Evolutionary conservation across 1,140 invertebrate genomes (phyloP).

Genomic region (Cydia fagiglandana): DNA sequence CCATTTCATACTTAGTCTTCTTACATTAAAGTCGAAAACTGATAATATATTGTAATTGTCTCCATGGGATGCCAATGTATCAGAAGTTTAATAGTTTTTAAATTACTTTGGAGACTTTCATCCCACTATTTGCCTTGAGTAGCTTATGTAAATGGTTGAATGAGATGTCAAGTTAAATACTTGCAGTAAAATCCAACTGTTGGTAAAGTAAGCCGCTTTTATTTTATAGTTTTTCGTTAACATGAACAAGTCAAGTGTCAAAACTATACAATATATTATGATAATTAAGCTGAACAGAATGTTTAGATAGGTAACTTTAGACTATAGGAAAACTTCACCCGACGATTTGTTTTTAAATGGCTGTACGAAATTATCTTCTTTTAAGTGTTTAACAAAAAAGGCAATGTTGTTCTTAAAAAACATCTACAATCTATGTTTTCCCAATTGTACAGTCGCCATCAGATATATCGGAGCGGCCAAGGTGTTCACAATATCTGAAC

Average conservation of each 20-base stretch:
- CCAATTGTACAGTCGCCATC: too few relatives aligned
- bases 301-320: too few relatives aligned
- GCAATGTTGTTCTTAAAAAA: too few relatives aligned
- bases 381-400: too few relatives aligned
- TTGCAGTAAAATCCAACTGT: background rate
- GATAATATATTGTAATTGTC: constrained; percentile 7
- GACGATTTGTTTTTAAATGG: too few relatives aligned
- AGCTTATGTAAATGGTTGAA: background rate
- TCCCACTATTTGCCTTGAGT: background rate
- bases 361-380: too few relatives aligned
- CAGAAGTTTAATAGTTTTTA: constrained; percentile 6
- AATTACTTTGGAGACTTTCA: background rate
- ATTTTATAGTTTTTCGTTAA: background rate
- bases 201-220: background rate
- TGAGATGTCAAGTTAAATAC: background rate
- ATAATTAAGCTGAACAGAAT: too few relatives aligned
- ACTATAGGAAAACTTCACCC: too few relatives aligned
- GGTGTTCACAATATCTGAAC: too few relatives aligned
- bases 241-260: background rate
- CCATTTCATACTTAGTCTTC: background rate
- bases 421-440: too few relatives aligned
- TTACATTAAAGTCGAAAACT: background rate
- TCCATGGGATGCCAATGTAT: background rate
- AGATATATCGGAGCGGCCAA: too few relatives aligned
- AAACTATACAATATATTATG: background rate